phyloP scores from a whole-genome alignment of 2,888 invertebrate species.

The Orchestes rusci region DNA sequence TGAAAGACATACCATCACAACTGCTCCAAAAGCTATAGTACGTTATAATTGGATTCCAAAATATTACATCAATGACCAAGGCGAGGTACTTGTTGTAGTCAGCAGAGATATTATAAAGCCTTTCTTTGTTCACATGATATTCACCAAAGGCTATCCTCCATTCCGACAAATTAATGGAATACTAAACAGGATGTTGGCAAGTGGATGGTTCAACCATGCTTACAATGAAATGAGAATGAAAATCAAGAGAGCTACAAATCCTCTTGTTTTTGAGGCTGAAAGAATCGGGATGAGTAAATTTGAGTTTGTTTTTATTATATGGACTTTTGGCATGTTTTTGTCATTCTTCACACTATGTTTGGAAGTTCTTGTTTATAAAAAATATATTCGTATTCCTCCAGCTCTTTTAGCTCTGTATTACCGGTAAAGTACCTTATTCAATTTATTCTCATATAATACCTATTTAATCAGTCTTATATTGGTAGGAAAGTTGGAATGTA shows the following conservation, averaged over 20 bases:
- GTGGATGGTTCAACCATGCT: slow-evolving; percentile 15
- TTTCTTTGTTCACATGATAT: slow-evolving; percentile 10
- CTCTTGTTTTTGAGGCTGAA: slow-evolving; percentile 12
- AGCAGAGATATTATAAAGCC: slow-evolving; percentile 11
- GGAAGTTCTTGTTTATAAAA: too few relatives aligned
- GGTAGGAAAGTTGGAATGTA: too few relatives aligned
- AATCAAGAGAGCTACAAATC: slow-evolving; percentile 13
- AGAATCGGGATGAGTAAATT: slow-evolving; percentile 12
- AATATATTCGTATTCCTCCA: too few relatives aligned
- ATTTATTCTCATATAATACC: too few relatives aligned
- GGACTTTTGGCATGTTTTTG: slow-evolving; percentile 10
- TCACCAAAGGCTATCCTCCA: slow-evolving; percentile 13
- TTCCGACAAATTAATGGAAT: slow-evolving; percentile 13
- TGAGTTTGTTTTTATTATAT: slow-evolving; percentile 8
- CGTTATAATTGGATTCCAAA: slow-evolving; percentile 16
- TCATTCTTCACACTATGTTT: too few relatives aligned
- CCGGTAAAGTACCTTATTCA: too few relatives aligned
- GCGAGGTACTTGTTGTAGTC: slow-evolving; percentile 11
- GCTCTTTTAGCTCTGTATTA: too few relatives aligned
- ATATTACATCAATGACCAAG: slow-evolving; percentile 13
- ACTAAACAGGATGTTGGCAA: slow-evolving; percentile 5
- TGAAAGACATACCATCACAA: slow-evolving; percentile 5
- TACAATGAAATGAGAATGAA: slow-evolving; percentile 12
- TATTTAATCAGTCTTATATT: too few relatives aligned
- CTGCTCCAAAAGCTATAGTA: slow-evolving; percentile 9